Evolutionary conservation across 2,113 vertebrate species (phyloP).

Genomic region (Struthio camelus): DNA sequence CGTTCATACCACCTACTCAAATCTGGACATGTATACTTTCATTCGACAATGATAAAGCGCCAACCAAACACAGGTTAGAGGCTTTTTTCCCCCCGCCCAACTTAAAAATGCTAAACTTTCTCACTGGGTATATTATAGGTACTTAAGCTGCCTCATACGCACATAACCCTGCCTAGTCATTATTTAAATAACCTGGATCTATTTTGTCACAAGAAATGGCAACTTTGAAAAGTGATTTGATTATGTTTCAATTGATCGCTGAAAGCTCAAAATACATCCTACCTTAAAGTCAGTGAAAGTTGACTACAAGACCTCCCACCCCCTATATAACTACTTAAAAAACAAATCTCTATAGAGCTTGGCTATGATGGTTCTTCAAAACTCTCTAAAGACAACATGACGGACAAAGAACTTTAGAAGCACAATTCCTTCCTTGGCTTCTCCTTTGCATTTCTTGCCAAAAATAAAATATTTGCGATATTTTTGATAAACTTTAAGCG

Average conservation of each 20-base stretch:
- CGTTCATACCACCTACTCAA: not conserved
- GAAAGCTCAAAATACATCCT: not conserved
- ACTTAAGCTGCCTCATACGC: not conserved
- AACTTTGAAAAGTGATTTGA: not conserved
- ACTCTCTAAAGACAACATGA: not conserved
- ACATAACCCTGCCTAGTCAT: not conserved
- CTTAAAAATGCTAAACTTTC: not conserved
- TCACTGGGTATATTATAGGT: not conserved
- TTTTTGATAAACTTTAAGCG: not conserved
- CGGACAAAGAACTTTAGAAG: not conserved
- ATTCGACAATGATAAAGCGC: not conserved
- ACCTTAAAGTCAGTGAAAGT: not conserved
- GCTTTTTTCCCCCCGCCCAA: not conserved
- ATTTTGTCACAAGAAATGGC: not conserved
- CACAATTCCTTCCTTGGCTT: not conserved
- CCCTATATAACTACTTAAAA: not conserved
- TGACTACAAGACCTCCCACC: not conserved
- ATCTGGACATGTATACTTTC: fast-evolving
- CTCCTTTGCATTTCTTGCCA: not conserved
- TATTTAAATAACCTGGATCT: not conserved
- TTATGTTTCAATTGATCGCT: not conserved
- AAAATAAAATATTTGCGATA: not conserved
- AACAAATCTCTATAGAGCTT: not conserved
- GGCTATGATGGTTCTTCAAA: not conserved
- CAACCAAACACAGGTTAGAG: not conserved